Conservation (phyloP, 2,113 vertebrate species). For the Sterna hirundo region DNA sequence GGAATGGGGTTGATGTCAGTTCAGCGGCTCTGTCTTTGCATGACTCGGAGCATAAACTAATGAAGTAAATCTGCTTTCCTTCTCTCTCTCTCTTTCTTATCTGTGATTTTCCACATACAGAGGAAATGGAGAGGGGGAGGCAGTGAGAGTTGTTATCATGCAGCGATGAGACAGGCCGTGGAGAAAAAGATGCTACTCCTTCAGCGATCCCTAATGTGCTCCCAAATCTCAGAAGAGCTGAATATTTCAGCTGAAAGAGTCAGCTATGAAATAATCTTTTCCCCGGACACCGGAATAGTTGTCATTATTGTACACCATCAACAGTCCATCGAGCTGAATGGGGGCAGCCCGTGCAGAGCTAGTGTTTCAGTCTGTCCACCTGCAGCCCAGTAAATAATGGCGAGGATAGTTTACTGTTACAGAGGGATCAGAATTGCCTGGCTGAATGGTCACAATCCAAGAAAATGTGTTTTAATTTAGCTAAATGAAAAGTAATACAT, state of each 20-base stretch:
- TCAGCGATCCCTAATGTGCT: not conserved
- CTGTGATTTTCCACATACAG: constrained; percentile 15
- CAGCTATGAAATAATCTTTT: constrained; percentile 5
- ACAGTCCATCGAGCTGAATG: not conserved
- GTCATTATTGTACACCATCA: constrained; percentile 10
- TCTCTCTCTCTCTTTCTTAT: constrained; percentile 7
- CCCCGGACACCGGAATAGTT: not conserved
- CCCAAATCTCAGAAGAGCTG: constrained; percentile 22
- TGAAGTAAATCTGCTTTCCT: constrained; percentile 28
- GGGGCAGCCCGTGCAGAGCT: not conserved
- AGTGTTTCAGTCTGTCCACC: constrained; percentile 58
- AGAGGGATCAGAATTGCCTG: constrained; percentile 42
- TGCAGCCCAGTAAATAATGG: constrained; percentile 61
- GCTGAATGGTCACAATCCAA: constrained; percentile 31
- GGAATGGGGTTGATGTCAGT: not conserved
- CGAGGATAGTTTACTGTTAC: constrained; percentile 57
- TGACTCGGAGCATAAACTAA: not conserved
- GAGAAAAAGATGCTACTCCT: constrained; percentile 31
- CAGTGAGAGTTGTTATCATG: not conserved
- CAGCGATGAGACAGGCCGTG: not conserved
- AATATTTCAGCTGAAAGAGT: constrained; percentile 43
- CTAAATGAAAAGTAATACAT: constrained; percentile 63
- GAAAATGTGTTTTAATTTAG: constrained; percentile 67
- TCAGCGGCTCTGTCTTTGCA: not conserved
- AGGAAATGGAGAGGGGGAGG: constrained; percentile 15